Percentiles rank a stretch among this genome's conserved stretches.
Evolutionary conservation across 2,797 vertebrate species (phyloP).

Genomic region (Neopelma chrysocephalum): DNA sequence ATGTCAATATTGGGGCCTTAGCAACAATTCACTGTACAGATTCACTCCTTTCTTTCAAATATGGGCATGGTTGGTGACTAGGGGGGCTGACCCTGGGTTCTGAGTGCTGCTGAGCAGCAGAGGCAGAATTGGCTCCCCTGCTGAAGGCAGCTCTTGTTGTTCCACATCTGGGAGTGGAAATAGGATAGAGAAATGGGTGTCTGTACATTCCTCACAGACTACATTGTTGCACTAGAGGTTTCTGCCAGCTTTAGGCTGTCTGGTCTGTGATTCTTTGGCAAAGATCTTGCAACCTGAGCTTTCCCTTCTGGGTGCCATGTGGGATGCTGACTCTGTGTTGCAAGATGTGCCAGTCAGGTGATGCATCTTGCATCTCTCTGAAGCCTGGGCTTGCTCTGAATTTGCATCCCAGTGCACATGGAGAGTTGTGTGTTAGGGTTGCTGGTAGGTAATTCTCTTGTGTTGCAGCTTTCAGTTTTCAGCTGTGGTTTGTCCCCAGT

Average conservation of each 20-base stretch:
- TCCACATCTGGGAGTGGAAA: neutral
- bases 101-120: neutral
- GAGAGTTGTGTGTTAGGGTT: neutral
- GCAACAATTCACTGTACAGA: neutral
- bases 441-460: neutral
- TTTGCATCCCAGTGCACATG: neutral
- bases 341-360: neutral
- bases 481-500: neutral
- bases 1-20: neutral
- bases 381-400: neutral
- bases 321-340: neutral
- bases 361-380: neutral
- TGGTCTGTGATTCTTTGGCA: neutral
- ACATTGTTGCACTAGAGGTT: neutral
- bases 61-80: accelerated
- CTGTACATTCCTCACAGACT: neutral
- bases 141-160: neutral
- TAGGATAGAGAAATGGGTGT: neutral
- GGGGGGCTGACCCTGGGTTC: neutral
- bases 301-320: neutral
- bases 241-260: neutral
- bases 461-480: neutral
- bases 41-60: neutral
- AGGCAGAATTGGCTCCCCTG: neutral
- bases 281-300: neutral